A percentile compares a stretch with the other conserved stretches of the same genome.
These are phyloP conservation scores for Punctoribates punctum DNA, from an alignment of 2,888 invertebrate species.

Conservation along the genomic window DNA sequence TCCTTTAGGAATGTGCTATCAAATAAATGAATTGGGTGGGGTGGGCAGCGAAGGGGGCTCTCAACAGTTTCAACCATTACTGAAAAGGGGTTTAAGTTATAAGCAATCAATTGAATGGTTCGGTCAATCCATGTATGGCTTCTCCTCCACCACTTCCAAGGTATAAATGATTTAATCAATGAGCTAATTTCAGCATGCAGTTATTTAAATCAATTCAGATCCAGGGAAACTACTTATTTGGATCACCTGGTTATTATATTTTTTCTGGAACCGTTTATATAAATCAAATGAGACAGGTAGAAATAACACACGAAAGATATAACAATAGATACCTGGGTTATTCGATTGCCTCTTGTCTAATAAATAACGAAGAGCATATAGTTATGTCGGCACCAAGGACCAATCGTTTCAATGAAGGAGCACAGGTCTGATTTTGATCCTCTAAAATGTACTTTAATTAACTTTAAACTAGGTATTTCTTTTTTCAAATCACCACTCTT, in stretches of 20 bases:
- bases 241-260: not conserved
- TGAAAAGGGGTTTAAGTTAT: no score
- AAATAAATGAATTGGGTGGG: not conserved
- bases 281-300: not conserved
- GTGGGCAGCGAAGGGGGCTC: not conserved
- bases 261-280: not conserved
- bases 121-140: constrained; percentile 9
- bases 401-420: not conserved
- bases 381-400: not conserved
- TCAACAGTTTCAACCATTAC: not conserved
- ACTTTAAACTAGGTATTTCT: not conserved
- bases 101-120: no score
- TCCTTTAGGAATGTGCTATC: not conserved
- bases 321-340: not conserved
- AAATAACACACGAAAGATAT: not conserved
- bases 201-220: not conserved
- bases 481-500: no score
- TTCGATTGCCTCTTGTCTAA: not conserved
- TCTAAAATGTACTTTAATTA: not conserved
- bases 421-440: not conserved
- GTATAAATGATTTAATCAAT: not conserved
- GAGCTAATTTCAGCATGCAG: not conserved
- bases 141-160: not conserved
- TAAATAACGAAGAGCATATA: not conserved
- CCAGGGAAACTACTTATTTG: not conserved